Base-by-base conservation (phyloP, 2,888 invertebrate genomes). In the Troides helena region DNA sequence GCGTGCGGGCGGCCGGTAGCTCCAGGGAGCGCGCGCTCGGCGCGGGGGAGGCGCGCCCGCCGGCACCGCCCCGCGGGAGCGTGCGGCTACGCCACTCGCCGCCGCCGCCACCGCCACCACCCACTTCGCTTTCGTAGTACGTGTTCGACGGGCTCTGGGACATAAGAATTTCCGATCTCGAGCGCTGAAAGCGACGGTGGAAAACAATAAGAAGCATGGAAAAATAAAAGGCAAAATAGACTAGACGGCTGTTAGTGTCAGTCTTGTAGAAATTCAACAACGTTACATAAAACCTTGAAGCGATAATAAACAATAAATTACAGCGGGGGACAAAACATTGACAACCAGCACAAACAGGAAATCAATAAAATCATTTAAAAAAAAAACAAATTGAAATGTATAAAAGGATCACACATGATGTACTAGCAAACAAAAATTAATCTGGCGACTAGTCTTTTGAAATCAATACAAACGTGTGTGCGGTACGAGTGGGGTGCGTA, bases 131-230 rank as follows among this genome's bases (percentile, higher is more conserved):
- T 69, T 14, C 76, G 78, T 81, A 83, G 77, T 85, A 79, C 6
- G 84, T 81, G 72, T 72, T 76, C 8, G 88, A 87, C 57, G 91
- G 90, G 72, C 88, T 87, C 79, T 87, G 88, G 67, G 89, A 88
- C 89, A 89, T 87, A 75, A 88, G 81, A 74, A 85, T 81, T 79
- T 91, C 92, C 74, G 91, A 90, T 72, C 86, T 85, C 76, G 92
- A 90, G 68, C 90, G 84, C 92, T 92, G 91, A 78, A 90, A 89
- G 74, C 71, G 75, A 75, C 72, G 59, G 64, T 65, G 18, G 50
- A 1, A 56, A 69, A 23, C 21, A 56, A 67, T 50, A 65, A 43
- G n/a, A 21, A 63, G 57, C 46, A 46, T 12, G 12, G 21, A 62
- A 43, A 62, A 10, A 30, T 5, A 39, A 46, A 59, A 59, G 43